A percentile compares a stretch with the other conserved stretches of the same genome.
Conservation (phyloP, 2,888 invertebrate species). For the Girardia tigrina region DNA sequence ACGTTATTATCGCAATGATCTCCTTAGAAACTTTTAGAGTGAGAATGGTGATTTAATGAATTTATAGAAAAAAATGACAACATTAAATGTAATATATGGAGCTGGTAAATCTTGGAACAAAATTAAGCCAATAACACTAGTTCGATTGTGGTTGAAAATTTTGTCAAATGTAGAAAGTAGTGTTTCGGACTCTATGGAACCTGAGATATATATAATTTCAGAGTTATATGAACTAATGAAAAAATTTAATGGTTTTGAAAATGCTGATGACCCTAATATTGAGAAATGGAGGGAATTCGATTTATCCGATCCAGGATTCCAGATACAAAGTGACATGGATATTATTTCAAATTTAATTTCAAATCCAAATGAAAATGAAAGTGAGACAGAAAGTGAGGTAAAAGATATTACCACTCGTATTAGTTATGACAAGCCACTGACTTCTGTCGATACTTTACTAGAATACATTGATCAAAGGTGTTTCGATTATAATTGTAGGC, state of each 20-base stretch:
- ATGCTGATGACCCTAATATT: background rate
- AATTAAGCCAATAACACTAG: no score
- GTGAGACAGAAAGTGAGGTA: background rate
- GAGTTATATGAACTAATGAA: background rate
- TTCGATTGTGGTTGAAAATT: no score
- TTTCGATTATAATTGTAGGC: background rate
- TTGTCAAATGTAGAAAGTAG: background rate
- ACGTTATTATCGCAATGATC: no score
- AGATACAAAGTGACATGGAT: background rate
- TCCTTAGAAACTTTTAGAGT: no score
- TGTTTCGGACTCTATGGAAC: background rate
- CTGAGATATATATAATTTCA: background rate
- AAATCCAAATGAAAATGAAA: background rate
- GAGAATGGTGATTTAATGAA: no score
- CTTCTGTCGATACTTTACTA: background rate
- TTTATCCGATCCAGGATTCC: background rate
- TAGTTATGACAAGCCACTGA: no score
- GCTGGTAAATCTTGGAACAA: no score
- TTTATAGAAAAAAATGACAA: no score
- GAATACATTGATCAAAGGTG: background rate
- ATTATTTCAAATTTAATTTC: background rate
- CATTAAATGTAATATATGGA: no score
- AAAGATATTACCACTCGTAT: no score
- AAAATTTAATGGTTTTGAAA: background rate
- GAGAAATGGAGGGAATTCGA: background rate